phyloP scores from a whole-genome alignment of 1,140 invertebrate genomes.

The Bombus difficillimus region DNA sequence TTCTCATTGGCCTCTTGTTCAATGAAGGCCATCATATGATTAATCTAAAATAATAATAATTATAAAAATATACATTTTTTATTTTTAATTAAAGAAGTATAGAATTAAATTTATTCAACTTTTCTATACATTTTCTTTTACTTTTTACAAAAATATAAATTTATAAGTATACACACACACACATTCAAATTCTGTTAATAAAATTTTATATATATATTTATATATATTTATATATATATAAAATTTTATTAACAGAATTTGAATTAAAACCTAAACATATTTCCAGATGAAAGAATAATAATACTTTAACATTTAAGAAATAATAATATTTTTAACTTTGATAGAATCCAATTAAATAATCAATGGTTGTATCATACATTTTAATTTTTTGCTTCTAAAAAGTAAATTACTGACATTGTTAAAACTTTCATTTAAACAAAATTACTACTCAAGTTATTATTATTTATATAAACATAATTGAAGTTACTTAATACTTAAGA shows the following conservation, averaged over 20 bases:
- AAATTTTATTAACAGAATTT: not conserved
- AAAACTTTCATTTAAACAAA: not conserved
- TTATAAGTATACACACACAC: not conserved
- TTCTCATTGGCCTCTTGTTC: conserved; percentile 99
- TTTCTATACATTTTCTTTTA: not conserved
- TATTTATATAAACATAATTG: not conserved
- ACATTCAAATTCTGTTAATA: too few relatives aligned
- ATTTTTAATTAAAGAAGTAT: not conserved
- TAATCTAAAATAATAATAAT: conserved; percentile 88
- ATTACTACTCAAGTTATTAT: not conserved
- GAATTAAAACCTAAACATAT: not conserved
- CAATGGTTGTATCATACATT: not conserved
- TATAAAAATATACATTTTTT: not conserved
- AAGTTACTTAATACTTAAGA: not conserved
- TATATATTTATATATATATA: not conserved
- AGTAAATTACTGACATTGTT: not conserved
- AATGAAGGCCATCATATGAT: conserved; percentile 99
- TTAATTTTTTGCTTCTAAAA: not conserved
- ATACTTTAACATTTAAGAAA: not conserved
- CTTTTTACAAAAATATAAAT: not conserved
- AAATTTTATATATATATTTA: not conserved
- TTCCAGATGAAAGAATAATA: not conserved
- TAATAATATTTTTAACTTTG: not conserved
- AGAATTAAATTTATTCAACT: not conserved
- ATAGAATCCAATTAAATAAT: not conserved